Percentiles rank a stretch among this genome's conserved stretches.
Evolutionary conservation across 2,888 invertebrate species (phyloP).

Genomic region (Bellardia pandia): DNA sequence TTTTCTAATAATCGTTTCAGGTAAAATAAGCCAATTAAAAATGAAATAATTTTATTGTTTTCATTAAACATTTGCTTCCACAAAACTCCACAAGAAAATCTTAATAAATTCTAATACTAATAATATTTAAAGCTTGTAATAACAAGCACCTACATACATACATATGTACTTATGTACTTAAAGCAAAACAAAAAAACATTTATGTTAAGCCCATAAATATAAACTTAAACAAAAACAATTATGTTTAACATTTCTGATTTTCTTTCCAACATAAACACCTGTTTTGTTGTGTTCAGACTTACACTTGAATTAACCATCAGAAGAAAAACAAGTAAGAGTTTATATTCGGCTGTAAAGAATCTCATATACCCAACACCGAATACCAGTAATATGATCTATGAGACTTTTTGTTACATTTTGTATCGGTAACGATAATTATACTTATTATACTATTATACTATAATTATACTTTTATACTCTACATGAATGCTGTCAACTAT

Average conservation of each 20-base stretch:
- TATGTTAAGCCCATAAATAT: slow-evolving; percentile 15
- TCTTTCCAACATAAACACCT: slow-evolving; percentile 52
- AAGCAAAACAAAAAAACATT: slow-evolving; percentile 7
- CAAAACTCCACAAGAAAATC: neutral
- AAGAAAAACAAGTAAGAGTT: neutral
- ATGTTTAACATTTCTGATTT: slow-evolving; percentile 51
- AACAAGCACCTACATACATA: neutral
- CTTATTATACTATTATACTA: too few relatives aligned
- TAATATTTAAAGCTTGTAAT: slow-evolving; percentile 17
- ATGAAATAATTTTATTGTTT: neutral
- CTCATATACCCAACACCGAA: too few relatives aligned
- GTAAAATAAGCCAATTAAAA: too few relatives aligned
- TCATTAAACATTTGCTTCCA: neutral
- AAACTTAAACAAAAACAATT: slow-evolving; percentile 26
- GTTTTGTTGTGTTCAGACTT: neutral
- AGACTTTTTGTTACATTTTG: too few relatives aligned
- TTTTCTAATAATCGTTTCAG: neutral
- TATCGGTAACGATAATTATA: too few relatives aligned
- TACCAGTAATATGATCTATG: too few relatives aligned
- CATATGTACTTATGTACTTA: neutral
- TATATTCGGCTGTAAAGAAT: too few relatives aligned
- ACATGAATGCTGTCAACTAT: too few relatives aligned
- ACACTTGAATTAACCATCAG: neutral
- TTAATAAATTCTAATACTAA: neutral
- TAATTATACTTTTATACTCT: too few relatives aligned